phyloP scores from a whole-genome alignment of 1,140 invertebrate genomes.

The Plectrocnemia conspersa region DNA sequence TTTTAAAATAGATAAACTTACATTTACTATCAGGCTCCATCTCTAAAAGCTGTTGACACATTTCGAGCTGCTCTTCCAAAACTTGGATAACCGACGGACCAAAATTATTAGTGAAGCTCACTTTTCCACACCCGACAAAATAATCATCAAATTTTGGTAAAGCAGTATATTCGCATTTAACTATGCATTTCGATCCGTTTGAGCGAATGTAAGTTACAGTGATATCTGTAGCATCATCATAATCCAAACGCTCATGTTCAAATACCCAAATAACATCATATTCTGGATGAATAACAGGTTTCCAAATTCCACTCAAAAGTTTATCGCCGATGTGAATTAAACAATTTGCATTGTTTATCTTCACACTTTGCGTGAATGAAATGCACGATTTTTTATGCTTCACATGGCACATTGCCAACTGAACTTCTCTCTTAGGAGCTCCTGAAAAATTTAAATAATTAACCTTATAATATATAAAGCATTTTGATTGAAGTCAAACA shows the following conservation, averaged over 20 bases:
- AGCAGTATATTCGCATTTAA: neutral
- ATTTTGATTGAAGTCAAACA: neutral
- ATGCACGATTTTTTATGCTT: constrained; percentile 23
- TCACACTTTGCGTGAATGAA: constrained; percentile 29
- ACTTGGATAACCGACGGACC: constrained; percentile 30
- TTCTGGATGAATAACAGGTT: constrained; percentile 24
- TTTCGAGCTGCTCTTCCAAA: constrained; percentile 27
- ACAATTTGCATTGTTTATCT: constrained; percentile 1
- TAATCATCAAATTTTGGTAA: neutral
- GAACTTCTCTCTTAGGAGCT: constrained; percentile 10
- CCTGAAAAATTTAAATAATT: constrained; percentile 19
- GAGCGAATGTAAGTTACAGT: constrained; percentile 3
- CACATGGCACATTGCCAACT: constrained; percentile 25
- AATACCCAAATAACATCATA: constrained; percentile 30
- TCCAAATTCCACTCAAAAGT: constrained; percentile 25
- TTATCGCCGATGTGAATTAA: constrained; percentile 13
- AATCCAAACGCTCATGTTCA: no score
- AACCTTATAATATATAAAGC: constrained; percentile 1
- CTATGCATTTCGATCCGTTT: neutral
- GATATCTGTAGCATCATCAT: constrained; percentile 5
- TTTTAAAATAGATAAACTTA: constrained; percentile 15
- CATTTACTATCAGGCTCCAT: constrained; percentile 36
- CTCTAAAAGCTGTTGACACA: constrained; percentile 33
- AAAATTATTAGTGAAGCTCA: constrained; percentile 27
- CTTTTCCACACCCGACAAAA: constrained; percentile 17